Percentiles rank a stretch among this genome's conserved stretches.
These are phyloP conservation scores for Conger conger DNA, from an alignment of 2,113 vertebrate genomes.

Conservation along the genomic window DNA sequence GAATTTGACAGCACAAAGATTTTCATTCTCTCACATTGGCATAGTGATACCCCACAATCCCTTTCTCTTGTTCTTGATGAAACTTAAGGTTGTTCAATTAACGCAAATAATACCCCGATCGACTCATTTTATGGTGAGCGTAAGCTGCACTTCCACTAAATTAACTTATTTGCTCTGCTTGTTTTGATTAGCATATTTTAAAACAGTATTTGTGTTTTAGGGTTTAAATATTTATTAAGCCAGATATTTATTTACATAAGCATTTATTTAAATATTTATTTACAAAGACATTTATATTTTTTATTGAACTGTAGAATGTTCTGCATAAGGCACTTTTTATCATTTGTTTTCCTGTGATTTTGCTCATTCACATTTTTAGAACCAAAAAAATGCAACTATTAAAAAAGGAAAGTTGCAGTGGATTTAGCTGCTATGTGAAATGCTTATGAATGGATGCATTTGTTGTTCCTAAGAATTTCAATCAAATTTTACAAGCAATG, in stretches of 20 bases:
- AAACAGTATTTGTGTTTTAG: background rate
- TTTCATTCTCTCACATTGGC: background rate
- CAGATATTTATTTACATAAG: constrained; percentile 68
- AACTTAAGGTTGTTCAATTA: background rate
- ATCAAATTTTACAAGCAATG: background rate
- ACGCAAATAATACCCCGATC: background rate
- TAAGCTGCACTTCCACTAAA: background rate
- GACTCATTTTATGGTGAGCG: background rate
- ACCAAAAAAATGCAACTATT: constrained; percentile 13
- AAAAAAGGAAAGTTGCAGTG: background rate
- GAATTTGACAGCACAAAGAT: background rate
- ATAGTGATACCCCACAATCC: background rate
- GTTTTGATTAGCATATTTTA: background rate
- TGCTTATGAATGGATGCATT: background rate
- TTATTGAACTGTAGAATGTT: constrained; percentile 71
- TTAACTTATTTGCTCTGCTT: background rate
- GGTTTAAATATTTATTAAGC: constrained; percentile 64
- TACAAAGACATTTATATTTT: constrained; percentile 73
- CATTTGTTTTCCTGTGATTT: constrained; percentile 61
- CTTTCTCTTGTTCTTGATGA: background rate
- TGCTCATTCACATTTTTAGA: constrained; percentile 29
- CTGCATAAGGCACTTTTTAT: constrained; percentile 77
- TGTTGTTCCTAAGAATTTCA: constrained; percentile 5
- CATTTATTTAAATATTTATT: constrained; percentile 66
- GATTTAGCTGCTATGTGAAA: constrained; percentile 22